Evolutionary conservation across 1,140 invertebrate species (phyloP).

Genomic region (Artemia franciscana): DNA sequence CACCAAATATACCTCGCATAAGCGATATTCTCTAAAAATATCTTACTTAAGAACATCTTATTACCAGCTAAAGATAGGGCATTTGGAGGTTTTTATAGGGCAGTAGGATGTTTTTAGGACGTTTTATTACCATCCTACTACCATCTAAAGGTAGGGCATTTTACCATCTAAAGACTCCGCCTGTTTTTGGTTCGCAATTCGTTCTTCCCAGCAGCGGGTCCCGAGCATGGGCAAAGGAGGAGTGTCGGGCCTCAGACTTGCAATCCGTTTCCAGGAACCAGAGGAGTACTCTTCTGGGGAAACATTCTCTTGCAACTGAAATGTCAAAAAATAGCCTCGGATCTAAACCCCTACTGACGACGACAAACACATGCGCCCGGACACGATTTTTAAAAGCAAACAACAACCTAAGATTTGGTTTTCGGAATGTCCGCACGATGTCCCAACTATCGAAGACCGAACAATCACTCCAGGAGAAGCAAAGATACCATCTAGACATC

Average conservation of each 20-base stretch:
- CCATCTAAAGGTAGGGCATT: too few relatives aligned
- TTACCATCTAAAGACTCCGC: neutral
- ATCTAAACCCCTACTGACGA: neutral
- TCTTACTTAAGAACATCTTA: too few relatives aligned
- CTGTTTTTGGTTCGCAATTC: neutral
- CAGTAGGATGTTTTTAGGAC: too few relatives aligned
- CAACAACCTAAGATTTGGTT: neutral
- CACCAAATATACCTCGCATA: too few relatives aligned
- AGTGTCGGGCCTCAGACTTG: too few relatives aligned
- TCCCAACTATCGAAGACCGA: neutral
- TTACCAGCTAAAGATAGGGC: too few relatives aligned
- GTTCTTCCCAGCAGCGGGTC: neutral
- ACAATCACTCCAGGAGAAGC: neutral
- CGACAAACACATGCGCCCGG: neutral
- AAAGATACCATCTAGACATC: neutral
- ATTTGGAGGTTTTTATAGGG: too few relatives aligned
- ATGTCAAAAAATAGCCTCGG: neutral
- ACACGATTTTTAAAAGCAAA: neutral
- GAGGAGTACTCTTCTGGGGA: neutral
- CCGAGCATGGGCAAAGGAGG: neutral
- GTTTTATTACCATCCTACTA: too few relatives aligned
- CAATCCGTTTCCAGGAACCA: neutral
- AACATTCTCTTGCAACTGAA: too few relatives aligned
- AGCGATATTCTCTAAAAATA: too few relatives aligned
- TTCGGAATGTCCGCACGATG: neutral